These are phyloP conservation scores for Eidolon helvum DNA, from an alignment of 2,113 vertebrate genomes.

Conservation along the genomic window DNA sequence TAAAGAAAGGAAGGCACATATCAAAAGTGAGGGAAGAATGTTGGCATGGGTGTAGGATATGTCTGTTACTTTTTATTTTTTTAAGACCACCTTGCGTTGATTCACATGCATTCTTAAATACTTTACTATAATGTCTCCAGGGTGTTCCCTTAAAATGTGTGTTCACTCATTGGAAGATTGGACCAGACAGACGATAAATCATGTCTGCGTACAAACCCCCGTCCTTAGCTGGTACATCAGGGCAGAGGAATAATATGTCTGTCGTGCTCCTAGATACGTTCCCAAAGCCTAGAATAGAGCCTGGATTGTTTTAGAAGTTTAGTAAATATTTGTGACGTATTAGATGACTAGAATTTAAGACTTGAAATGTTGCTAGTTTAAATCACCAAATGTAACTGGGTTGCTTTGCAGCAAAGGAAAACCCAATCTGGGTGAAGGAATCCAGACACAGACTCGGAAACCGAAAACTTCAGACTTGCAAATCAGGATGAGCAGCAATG, in stretches of 20 bases:
- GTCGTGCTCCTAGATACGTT: not conserved
- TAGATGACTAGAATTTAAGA: not conserved
- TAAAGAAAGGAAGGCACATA: not conserved
- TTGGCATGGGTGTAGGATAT: not conserved
- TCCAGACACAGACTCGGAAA: not conserved
- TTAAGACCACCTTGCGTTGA: not conserved
- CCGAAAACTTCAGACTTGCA: not conserved
- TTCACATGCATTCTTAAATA: not conserved
- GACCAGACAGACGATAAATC: not conserved
- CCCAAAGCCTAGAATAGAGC: not conserved
- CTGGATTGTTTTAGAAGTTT: not conserved
- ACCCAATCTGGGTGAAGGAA: not conserved
- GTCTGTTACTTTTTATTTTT: not conserved
- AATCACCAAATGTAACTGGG: not conserved
- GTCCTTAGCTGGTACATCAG: not conserved
- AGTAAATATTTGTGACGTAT: not conserved
- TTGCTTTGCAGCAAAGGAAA: not conserved
- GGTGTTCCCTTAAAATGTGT: slow-evolving; percentile 16
- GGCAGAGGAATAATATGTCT: not conserved
- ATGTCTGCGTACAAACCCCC: too few species aligned
- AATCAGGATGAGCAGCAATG: not conserved
- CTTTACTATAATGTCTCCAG: not conserved
- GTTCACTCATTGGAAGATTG: not conserved
- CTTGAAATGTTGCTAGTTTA: not conserved
- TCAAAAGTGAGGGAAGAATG: not conserved